These are phyloP conservation scores for Habropoda laboriosa DNA, from an alignment of 1,140 invertebrate species.

Conservation along the genomic window DNA sequence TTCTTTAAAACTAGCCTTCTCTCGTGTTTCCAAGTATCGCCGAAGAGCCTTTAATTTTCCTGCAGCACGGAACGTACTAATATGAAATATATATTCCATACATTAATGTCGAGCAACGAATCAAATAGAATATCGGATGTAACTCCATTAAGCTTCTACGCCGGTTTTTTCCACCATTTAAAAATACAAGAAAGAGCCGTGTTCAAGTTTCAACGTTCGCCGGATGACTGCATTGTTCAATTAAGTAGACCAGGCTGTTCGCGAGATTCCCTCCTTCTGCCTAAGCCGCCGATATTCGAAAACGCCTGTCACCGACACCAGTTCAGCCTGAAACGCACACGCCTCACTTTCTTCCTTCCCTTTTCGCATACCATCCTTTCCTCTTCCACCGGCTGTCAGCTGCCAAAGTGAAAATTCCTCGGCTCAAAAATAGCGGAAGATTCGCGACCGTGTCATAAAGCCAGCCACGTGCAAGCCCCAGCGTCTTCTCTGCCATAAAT, in stretches of 20 bases:
- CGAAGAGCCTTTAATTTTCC: no score
- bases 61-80: no score
- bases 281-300: not conserved
- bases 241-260: not conserved
- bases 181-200: no score
- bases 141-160: no score
- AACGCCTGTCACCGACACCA: not conserved
- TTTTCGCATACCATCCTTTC: not conserved
- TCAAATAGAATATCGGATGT: no score
- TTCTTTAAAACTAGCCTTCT: no score
- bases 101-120: no score
- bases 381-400: not conserved
- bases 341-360: not conserved
- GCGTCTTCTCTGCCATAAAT: not conserved
- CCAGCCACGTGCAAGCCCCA: not conserved
- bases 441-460: slow-evolving; percentile 5
- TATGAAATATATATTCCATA: no score
- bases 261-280: not conserved
- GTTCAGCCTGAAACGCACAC: not conserved
- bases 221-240: not conserved
- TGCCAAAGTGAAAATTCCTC: slow-evolving; percentile 22
- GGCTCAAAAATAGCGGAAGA: slow-evolving; percentile 18
- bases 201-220: not conserved
- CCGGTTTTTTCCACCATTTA: no score
- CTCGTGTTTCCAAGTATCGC: no score